phyloP scores from a whole-genome alignment of 2,888 invertebrate species.

The Pherbina coryleti region DNA sequence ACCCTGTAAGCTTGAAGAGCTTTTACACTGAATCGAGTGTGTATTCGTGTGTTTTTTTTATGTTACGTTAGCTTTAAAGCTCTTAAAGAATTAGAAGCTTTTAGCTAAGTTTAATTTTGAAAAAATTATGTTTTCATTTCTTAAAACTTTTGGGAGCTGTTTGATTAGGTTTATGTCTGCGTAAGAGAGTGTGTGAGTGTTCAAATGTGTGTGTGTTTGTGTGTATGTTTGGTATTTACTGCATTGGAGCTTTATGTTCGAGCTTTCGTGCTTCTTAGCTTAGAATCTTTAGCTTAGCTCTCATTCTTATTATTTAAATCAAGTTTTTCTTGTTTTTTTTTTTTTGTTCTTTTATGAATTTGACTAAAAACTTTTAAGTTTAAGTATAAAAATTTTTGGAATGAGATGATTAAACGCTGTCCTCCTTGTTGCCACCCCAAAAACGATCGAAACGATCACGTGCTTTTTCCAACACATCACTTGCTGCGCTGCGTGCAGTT shows the following conservation, averaged over 20 bases:
- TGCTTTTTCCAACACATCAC: constrained; percentile 84
- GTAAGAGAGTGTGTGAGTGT: background rate
- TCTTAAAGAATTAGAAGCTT: constrained; percentile 9
- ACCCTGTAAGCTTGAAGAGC: constrained; percentile 40
- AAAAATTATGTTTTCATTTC: background rate
- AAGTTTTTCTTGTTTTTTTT: constrained; percentile 15
- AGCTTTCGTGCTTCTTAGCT: background rate
- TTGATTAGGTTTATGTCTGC: background rate
- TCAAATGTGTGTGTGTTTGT: constrained; percentile 22
- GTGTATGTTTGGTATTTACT: constrained; percentile 2
- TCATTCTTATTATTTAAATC: constrained; percentile 8
- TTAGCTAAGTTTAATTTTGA: constrained; percentile 13
- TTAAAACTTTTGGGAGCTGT: constrained; percentile 6
- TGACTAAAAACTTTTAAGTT: constrained; percentile 43
- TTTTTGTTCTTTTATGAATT: constrained; percentile 39
- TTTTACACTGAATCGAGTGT: constrained; percentile 8
- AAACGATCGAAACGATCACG: constrained; percentile 87
- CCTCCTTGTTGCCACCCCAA: constrained; percentile 81
- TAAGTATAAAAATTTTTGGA: constrained; percentile 46
- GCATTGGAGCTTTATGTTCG: background rate
- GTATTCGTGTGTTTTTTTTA: background rate
- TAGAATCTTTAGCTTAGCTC: background rate
- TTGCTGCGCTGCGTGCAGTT: constrained; percentile 70
- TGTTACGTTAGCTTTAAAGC: constrained; percentile 17
- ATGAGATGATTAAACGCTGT: constrained; percentile 69